Percentiles rank a stretch among this genome's conserved stretches.
These are phyloP conservation scores for Ficedula albicollis DNA, from an alignment of 2,797 vertebrate genomes.

Conservation along the genomic window DNA sequence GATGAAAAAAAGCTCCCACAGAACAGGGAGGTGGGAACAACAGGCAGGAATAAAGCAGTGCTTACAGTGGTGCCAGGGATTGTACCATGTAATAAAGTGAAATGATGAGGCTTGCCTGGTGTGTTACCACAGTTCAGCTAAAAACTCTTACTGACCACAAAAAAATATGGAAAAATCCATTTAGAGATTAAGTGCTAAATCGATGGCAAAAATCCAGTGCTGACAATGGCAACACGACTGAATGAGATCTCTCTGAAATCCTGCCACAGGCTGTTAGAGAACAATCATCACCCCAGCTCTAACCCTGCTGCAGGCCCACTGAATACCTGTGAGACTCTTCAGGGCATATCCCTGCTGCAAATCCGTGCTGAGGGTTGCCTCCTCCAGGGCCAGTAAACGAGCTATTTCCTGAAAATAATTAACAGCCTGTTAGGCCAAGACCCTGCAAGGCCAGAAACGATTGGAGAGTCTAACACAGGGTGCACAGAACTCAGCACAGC, in stretches of 20 bases:
- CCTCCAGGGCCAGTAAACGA: conserved; percentile 92
- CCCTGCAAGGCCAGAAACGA: neutral
- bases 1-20: neutral
- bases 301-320: neutral
- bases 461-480: neutral
- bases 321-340: conserved; percentile 94
- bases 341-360: conserved; percentile 97
- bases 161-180: neutral
- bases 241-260: neutral
- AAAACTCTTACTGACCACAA: neutral
- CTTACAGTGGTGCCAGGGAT: neutral
- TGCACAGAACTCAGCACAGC: neutral
- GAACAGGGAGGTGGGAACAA: neutral
- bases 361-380: conserved; percentile 96
- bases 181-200: neutral
- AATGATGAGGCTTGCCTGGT: neutral
- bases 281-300: neutral
- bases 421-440: neutral
- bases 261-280: neutral
- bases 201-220: neutral
- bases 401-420: conserved; percentile 88
- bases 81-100: neutral
- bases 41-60: neutral
- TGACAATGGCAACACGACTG: neutral
- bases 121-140: neutral